Evolutionary conservation across 2,888 invertebrate genomes (phyloP).

Genomic region (Erynnis tages): DNA sequence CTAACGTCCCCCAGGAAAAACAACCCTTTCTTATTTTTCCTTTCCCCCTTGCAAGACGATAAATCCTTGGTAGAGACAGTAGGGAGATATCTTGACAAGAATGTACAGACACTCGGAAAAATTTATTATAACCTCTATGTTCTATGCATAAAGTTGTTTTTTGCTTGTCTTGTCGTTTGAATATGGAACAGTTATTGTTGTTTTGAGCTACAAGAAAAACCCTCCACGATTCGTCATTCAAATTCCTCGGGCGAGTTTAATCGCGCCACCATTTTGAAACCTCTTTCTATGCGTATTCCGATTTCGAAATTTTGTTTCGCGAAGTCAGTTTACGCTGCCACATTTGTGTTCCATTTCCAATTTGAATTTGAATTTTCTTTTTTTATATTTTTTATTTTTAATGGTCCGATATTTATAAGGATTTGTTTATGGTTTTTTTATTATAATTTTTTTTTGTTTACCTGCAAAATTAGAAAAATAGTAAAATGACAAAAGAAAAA

Average conservation of each 20-base stretch:
- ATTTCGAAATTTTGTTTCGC: constrained; percentile 46
- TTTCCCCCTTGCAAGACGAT: constrained; percentile 75
- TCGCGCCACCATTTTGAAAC: constrained; percentile 66
- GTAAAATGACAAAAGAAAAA: too few species aligned
- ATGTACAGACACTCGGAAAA: constrained; percentile 31
- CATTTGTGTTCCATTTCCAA: constrained; percentile 14
- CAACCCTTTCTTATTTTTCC: constrained; percentile 80
- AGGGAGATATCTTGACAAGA: constrained; percentile 68
- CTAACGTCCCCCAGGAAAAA: constrained; percentile 71
- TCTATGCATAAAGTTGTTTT: constrained; percentile 25
- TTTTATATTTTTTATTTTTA: background rate
- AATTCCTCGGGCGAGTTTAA: constrained; percentile 74
- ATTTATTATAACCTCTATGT: constrained; percentile 26
- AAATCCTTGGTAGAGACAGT: constrained; percentile 78
- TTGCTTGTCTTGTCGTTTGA: background rate
- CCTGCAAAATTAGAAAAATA: too few species aligned
- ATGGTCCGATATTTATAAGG: background rate
- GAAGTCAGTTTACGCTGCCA: constrained; percentile 9
- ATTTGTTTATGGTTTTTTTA: too few species aligned
- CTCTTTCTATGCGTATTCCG: constrained; percentile 47
- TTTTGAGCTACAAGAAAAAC: constrained; percentile 72
- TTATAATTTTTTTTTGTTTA: too few species aligned
- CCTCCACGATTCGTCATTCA: constrained; percentile 78
- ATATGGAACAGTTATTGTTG: constrained; percentile 29
- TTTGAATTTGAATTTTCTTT: too few species aligned